Evolutionary conservation across 2,113 vertebrate species (phyloP).

Genomic region (Zosterops japonicus): DNA sequence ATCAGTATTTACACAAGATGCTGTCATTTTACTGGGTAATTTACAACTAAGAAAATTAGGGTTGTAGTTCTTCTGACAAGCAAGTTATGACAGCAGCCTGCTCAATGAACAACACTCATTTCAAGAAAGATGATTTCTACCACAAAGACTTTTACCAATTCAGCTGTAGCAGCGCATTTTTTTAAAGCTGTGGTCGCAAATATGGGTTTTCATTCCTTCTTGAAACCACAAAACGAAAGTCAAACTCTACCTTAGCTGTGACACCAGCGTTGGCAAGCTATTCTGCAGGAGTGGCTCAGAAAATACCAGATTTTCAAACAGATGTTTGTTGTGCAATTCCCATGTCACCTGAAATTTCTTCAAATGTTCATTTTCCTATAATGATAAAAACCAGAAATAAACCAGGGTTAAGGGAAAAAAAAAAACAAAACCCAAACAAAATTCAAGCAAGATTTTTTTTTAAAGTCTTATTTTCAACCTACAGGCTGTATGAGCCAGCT

Average conservation of each 20-base stretch:
- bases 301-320: constrained; percentile 98
- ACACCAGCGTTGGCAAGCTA: constrained; percentile 88
- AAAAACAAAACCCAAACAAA: no score
- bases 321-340: constrained; percentile 98
- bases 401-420: neutral
- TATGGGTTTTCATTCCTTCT: neutral
- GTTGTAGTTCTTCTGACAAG: neutral
- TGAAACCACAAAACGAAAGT: neutral
- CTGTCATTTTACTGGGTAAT: neutral
- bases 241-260: constrained; percentile 86
- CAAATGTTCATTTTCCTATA: constrained; percentile 93
- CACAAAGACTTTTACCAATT: neutral
- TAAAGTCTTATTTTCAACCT: neutral
- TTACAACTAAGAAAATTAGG: neutral
- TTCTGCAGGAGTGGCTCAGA: constrained; percentile 93
- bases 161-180: neutral
- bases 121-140: neutral
- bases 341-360: constrained; percentile 98
- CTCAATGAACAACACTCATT: neutral
- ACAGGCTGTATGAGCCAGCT: neutral
- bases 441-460: neutral
- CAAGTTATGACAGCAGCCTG: neutral
- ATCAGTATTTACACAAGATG: neutral
- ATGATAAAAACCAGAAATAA: neutral
- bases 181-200: neutral